phyloP scores from a whole-genome alignment of 2,888 invertebrate genomes.

The Ochropleura leucogaster region DNA sequence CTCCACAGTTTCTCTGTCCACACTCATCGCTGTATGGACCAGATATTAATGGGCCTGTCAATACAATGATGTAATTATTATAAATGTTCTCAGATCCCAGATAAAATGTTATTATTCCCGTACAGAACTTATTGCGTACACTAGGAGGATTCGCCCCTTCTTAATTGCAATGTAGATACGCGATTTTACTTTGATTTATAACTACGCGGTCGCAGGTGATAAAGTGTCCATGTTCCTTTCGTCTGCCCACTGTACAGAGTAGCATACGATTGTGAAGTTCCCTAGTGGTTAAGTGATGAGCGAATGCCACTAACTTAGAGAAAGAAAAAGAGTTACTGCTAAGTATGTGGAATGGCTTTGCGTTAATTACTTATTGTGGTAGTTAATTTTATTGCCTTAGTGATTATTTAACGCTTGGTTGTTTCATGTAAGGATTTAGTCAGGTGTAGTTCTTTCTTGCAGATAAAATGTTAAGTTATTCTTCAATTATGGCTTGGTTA shows the following conservation, averaged over 20 bases:
- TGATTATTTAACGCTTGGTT: constrained; percentile 30
- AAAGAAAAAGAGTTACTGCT: not conserved
- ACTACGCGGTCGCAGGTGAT: constrained; percentile 70
- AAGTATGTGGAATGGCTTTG: constrained; percentile 41
- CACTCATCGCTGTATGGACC: constrained; percentile 68
- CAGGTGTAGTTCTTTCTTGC: constrained; percentile 6
- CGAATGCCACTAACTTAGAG: constrained; percentile 29
- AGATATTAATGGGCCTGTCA: constrained; percentile 86
- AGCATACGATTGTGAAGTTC: constrained; percentile 31
- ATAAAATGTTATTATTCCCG: constrained; percentile 84
- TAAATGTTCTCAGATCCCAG: constrained; percentile 83
- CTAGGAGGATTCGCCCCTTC: constrained; percentile 76
- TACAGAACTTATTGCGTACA: constrained; percentile 76
- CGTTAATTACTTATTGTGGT: constrained; percentile 32
- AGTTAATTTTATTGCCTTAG: constrained; percentile 37
- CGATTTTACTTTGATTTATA: constrained; percentile 66
- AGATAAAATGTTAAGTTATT: constrained; percentile 16
- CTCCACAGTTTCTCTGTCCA: constrained; percentile 44
- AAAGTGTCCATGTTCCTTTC: constrained; percentile 73
- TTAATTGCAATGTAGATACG: constrained; percentile 80
- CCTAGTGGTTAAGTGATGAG: constrained; percentile 58
- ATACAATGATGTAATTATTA: constrained; percentile 87
- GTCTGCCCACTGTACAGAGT: constrained; percentile 73
- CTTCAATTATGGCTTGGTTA: constrained; percentile 2
- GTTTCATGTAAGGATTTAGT: constrained; percentile 13